Base-by-base conservation (phyloP, 2,888 invertebrate genomes). In the Anorthoa munda region DNA sequence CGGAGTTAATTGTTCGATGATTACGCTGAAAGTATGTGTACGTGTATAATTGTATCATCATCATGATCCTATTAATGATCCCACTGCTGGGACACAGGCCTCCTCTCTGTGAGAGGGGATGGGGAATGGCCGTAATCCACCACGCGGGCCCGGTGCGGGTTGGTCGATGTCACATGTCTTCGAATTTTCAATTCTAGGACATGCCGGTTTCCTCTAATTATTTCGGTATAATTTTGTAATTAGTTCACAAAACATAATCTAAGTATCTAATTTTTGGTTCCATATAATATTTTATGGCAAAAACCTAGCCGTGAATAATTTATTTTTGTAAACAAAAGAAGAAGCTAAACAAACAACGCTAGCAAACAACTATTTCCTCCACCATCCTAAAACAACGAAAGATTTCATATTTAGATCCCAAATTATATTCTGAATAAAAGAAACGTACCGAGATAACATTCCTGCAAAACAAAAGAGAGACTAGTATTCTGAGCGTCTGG, bases 391-490 rank as follows among this genome's bases (percentile, higher is more conserved):
- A 73, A 63, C 60, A 71, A 68, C 66, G 66, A 77, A 83, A 81
- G 67, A 82, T 85, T 82, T 80, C 82, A 85, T 85, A 87, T 86
- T 87, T 78, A 79, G 77, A 85, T 82, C 55, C 76, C 64, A 85
- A 86, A 89, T 89, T 81, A 86, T 87, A 86, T 85, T 85, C 76
- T 79, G 79, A 84, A 86, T 84, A 84, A 87, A 90, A 89, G 89
- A 90, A 88, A 87, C 86, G 84, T 79, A 87, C 87, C 86, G 83
- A 86, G 89, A 88, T 88, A 91, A 83, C 85, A 89, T 90, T 89
- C 86, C 86, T 81, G 80, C 89, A 88, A 93, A 94, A 94, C 94
- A 94, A 94, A 93, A 92, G 92, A 91, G 90, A 89, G 89, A 88
- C 89, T 90, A 89, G 86, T 91, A 91, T 92, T 91, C 82, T 87